Evolutionary conservation across 2,113 vertebrate species (phyloP).

Genomic region (Dolichotis patagonum): DNA sequence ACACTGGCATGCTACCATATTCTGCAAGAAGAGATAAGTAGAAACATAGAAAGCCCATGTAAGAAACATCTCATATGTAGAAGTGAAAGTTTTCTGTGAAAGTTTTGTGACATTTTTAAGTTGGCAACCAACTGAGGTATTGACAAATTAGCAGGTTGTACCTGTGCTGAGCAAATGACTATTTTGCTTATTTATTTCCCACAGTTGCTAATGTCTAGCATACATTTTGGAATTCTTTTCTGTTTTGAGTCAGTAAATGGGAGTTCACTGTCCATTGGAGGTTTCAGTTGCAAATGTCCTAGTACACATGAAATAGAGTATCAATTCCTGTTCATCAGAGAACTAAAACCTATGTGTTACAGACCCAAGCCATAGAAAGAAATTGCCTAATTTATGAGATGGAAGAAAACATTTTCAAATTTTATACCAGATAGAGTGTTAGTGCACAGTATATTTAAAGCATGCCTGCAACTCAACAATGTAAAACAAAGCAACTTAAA

Average conservation of each 20-base stretch:
- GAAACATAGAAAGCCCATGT: background rate
- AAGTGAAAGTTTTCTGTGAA: background rate
- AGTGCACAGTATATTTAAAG: background rate
- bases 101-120: background rate
- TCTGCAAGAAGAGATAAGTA: background rate
- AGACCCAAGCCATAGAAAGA: background rate
- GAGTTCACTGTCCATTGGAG: background rate
- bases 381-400: background rate
- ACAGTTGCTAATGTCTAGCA: background rate
- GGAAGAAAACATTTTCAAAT: background rate
- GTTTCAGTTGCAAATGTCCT: background rate
- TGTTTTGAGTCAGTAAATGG: background rate
- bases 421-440: background rate
- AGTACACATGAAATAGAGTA: background rate
- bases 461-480: background rate
- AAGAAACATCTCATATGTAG: background rate
- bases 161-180: background rate
- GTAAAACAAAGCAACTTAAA: background rate
- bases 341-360: background rate
- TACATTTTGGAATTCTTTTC: background rate
- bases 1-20: background rate
- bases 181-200: slow-evolving; percentile 6
- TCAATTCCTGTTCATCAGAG: background rate
- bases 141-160: background rate
- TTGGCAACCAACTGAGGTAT: background rate